Evolutionary conservation across 1,140 invertebrate genomes (phyloP), one percentile per base, ranked within the genome.

Genomic region (Hylaeus anthracinus): DNA sequence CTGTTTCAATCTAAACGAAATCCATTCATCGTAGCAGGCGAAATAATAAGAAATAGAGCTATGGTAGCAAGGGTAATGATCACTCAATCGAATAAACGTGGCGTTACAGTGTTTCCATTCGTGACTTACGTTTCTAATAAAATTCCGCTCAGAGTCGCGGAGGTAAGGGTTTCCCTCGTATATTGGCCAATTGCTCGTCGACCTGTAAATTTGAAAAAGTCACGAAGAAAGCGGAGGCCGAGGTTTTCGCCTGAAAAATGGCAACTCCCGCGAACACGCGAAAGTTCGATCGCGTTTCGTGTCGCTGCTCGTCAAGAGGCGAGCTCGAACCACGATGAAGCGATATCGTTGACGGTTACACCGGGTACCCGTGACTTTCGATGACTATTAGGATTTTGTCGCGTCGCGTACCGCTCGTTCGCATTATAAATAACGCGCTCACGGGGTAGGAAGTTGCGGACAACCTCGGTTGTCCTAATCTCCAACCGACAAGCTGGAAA

Each of bases 251-350:
- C 26, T 73, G 77, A 79, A 79, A 78, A 73, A 79, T 73, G 77
- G 51, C 69, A 45, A 15, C 26, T 14, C 4, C 39, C 1, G 39
- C 58, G 5, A 63, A 81, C 84, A 86, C 84, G 84, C 84, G 83
- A 86, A 84, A 86, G 81, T 84, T 81, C 84, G 84, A 86, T 86
- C 81, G 84, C 39, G 72, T 86, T 86, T 73, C 84, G 84, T 86
- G 84, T 60, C 78, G 78, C 14, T 41, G 73, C 53, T 86, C 84
- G 78, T 86, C 78, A 63, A 80, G 66, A 75, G 72, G 45, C 60
- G 63, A 85, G 69, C 72, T 79, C 71, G 81, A 51, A 77, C 12
- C 76, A n/a, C 69, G 84, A 86, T 84, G 45, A 55, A 26, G 69
- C 41, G 78, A 86, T 81, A 84, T 65, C 73, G 84, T 81, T 43